Evolutionary conservation across 1,140 invertebrate species (phyloP).

Genomic region (Tetramorium simillimum): DNA sequence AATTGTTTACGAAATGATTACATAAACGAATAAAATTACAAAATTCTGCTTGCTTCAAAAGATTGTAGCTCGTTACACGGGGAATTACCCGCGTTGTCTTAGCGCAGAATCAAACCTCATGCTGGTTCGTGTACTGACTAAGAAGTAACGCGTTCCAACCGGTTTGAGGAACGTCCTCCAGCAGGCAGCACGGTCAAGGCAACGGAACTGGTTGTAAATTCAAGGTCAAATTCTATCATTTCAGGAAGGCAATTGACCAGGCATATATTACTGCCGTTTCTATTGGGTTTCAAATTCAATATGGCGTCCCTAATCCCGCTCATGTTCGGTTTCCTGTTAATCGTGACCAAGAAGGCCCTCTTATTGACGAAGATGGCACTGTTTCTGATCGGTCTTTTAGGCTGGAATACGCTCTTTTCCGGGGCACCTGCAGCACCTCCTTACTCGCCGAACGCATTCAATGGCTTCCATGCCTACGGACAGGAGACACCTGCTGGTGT

Average conservation of each 20-base stretch:
- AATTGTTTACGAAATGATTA: slow-evolving; percentile 26
- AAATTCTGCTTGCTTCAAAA: not conserved
- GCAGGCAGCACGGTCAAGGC: slow-evolving; percentile 82
- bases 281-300: slow-evolving; percentile 92
- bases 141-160: slow-evolving; percentile 15
- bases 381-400: slow-evolving; percentile 88
- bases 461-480: slow-evolving; percentile 52
- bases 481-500: slow-evolving; percentile 51
- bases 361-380: slow-evolving; percentile 90
- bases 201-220: slow-evolving; percentile 39
- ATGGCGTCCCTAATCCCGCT: slow-evolving; percentile 90
- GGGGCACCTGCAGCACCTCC: slow-evolving; percentile 30
- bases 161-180: slow-evolving; percentile 72
- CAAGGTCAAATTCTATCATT: slow-evolving; percentile 79
- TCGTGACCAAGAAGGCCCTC: slow-evolving; percentile 91
- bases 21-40: not conserved
- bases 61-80: slow-evolving; percentile 22
- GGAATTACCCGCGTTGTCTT: not conserved
- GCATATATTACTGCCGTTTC: slow-evolving; percentile 89
- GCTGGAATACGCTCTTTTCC: slow-evolving; percentile 81
- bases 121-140: slow-evolving; percentile 53
- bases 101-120: slow-evolving; percentile 66
- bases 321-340: slow-evolving; percentile 88
- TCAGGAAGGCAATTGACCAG: slow-evolving; percentile 89
- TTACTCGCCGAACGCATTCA: slow-evolving; percentile 58